phyloP scores from a whole-genome alignment of 2,113 vertebrate genomes.

The Hemichromis elongatus region DNA sequence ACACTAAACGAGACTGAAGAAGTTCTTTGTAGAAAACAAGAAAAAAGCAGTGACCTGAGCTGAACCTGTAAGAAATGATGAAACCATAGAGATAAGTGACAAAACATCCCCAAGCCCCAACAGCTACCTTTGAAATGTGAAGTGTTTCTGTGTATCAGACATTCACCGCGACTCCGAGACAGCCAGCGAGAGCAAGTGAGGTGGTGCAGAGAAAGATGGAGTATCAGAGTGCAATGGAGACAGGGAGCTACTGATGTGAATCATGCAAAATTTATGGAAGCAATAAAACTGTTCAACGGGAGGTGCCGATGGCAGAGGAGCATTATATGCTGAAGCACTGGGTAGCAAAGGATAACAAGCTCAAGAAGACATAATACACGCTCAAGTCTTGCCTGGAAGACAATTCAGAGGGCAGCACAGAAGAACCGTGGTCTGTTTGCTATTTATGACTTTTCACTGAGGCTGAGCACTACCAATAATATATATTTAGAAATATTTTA shows the following conservation, averaged over 20 bases:
- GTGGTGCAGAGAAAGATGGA: neutral
- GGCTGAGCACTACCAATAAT: neutral
- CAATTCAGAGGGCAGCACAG: neutral
- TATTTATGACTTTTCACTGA: neutral
- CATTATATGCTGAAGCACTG: neutral
- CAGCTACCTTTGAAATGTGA: neutral
- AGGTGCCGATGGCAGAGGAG: slow-evolving; percentile 14
- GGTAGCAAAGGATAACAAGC: slow-evolving; percentile 33
- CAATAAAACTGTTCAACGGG: slow-evolving; percentile 35
- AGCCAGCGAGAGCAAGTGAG: neutral
- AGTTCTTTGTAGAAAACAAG: neutral
- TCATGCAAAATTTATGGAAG: slow-evolving; percentile 59
- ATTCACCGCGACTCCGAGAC: neutral
- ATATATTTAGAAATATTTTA: neutral
- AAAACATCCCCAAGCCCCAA: neutral
- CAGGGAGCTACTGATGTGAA: slow-evolving; percentile 19
- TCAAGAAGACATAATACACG: slow-evolving; percentile 4
- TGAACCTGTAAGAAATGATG: neutral
- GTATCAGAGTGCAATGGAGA: neutral
- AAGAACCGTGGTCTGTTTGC: neutral
- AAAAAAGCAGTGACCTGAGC: neutral
- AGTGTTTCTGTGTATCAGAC: neutral
- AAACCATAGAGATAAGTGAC: neutral
- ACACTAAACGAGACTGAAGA: neutral
- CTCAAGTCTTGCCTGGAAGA: neutral